A percentile compares a stretch with the other conserved stretches of the same genome.
Conservation (phyloP, 2,113 vertebrate species). For the Ochotona curzoniae region DNA sequence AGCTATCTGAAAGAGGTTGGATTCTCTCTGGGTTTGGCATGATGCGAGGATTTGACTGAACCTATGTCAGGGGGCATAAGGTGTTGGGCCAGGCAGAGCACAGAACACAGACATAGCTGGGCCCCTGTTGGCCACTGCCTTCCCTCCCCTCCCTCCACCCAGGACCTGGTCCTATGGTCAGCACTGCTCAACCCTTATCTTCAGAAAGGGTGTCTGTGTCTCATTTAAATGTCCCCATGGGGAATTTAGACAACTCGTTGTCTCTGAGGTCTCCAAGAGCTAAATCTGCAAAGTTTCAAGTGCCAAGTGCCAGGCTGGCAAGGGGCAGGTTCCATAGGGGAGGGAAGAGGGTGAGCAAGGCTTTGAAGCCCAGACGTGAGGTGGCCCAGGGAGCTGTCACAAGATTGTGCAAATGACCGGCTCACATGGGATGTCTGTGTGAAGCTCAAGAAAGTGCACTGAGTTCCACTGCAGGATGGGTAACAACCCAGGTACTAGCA, state of each 20-base stretch:
- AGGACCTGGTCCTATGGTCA: background rate
- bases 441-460: background rate
- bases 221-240: background rate
- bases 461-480: background rate
- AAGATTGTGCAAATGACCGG: background rate
- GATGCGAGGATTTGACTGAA: background rate
- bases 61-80: background rate
- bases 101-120: too few species aligned
- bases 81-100: rapidly evolving
- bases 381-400: background rate
- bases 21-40: background rate
- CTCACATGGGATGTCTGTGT: background rate
- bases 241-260: background rate
- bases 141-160: background rate
- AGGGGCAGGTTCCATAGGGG: background rate
- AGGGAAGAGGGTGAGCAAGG: background rate
- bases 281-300: background rate
- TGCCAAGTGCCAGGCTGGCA: background rate
- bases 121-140: too few species aligned
- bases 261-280: background rate
- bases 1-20: background rate
- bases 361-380: background rate
- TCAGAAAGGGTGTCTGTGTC: background rate
- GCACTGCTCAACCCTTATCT: background rate
- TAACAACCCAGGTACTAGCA: background rate